Conservation (phyloP, 2,888 invertebrate genomes). For the Pammene aurita region DNA sequence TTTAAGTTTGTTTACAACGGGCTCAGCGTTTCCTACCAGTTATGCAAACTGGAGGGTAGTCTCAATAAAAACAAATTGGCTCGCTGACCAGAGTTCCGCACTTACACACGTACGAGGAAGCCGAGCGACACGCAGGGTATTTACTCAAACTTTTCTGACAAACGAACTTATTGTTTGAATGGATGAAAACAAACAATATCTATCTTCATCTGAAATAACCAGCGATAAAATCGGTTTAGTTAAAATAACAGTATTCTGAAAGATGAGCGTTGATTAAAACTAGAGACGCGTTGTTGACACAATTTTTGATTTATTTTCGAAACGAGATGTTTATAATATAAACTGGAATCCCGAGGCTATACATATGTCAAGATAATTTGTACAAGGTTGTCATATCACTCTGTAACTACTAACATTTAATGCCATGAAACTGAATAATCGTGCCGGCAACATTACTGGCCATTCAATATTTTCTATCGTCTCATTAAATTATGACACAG, state of each 20-base stretch:
- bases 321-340: conserved; percentile 25
- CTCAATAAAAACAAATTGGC: conserved; percentile 83
- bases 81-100: conserved; percentile 74
- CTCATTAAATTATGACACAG: conserved; percentile 9
- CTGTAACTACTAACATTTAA: conserved; percentile 25
- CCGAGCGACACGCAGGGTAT: conserved; percentile 62
- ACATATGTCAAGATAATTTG: conserved; percentile 34
- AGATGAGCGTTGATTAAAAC: neutral
- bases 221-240: conserved; percentile 5
- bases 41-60: conserved; percentile 81
- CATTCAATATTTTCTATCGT: conserved; percentile 19
- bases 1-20: conserved; percentile 78
- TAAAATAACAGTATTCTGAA: neutral
- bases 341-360: conserved; percentile 31
- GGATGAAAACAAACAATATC: conserved; percentile 11
- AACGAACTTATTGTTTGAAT: conserved; percentile 1
- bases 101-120: conserved; percentile 81
- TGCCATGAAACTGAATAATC: conserved; percentile 23
- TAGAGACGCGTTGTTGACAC: conserved; percentile 15
- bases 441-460: conserved; percentile 8
- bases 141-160: conserved; percentile 15
- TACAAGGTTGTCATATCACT: conserved; percentile 33
- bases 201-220: neutral
- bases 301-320: conserved; percentile 31
- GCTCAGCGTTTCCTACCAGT: conserved; percentile 79